Evolutionary conservation across 64 coral and sea anemone species (phyloP).

Genomic region (Montipora efflorescens): DNA sequence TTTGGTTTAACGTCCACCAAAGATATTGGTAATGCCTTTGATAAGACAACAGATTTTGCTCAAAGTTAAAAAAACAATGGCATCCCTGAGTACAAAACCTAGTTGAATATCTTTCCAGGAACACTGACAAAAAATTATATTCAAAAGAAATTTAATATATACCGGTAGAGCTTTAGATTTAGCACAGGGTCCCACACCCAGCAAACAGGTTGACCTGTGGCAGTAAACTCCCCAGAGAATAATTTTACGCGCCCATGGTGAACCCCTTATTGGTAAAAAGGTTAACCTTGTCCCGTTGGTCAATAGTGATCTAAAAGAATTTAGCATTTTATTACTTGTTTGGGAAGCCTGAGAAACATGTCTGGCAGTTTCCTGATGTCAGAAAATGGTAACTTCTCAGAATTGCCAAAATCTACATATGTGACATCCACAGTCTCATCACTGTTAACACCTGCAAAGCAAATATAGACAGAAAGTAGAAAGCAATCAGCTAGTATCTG

Average conservation of each 20-base stretch:
- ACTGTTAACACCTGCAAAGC: constrained; percentile 61
- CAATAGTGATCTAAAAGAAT: too few species aligned
- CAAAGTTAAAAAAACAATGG: neutral
- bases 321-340: constrained; percentile 57
- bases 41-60: neutral
- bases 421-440: constrained; percentile 81
- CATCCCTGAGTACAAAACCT: too few species aligned
- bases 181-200: too few species aligned
- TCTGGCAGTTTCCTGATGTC: constrained; percentile 91
- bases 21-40: constrained; percentile 27
- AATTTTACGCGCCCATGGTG: too few species aligned
- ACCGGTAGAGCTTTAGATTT: too few species aligned
- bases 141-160: too few species aligned
- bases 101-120: too few species aligned
- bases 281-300: too few species aligned
- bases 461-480: neutral
- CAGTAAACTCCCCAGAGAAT: too few species aligned
- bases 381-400: constrained; percentile 77
- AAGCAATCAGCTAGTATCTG: neutral
- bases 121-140: too few species aligned
- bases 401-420: constrained; percentile 97
- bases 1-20: constrained; percentile 61
- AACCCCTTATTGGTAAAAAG: too few species aligned
- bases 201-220: too few species aligned
- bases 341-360: constrained; percentile 74